Conservation (phyloP, 2,888 invertebrate species). For the Apeira syringaria region DNA sequence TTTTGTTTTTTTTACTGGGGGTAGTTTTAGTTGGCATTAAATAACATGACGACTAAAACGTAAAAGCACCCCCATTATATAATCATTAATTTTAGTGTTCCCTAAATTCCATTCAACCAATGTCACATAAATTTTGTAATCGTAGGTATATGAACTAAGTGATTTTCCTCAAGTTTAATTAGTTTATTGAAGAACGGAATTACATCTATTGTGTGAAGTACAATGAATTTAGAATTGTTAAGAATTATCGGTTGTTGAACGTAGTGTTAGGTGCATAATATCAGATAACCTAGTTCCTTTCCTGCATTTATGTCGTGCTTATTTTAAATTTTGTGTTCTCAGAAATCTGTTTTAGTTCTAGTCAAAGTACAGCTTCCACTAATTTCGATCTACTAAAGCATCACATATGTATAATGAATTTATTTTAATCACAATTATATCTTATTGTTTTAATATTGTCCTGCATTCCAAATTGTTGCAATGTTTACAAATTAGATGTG, state of each 20-base stretch:
- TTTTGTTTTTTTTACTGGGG: no score
- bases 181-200: no score
- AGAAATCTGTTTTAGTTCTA: conserved; percentile 62
- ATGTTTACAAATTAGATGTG: conserved; percentile 46
- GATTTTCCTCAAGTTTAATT: no score
- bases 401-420: no score
- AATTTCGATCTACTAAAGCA: conserved; percentile 43
- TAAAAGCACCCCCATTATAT: no score
- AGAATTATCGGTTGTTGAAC: conserved; percentile 50
- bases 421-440: conserved; percentile 47
- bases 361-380: conserved; percentile 68
- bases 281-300: conserved; percentile 56
- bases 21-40: no score
- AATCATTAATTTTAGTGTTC: no score
- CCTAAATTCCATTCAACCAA: no score
- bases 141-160: no score
- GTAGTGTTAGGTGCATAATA: conserved; percentile 38
- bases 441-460: conserved; percentile 34
- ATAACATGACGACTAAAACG: no score
- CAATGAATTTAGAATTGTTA: conserved; percentile 54
- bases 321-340: conserved; percentile 43
- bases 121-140: no score
- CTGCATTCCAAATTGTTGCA: conserved; percentile 68
- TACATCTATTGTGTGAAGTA: conserved; percentile 35
- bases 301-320: conserved; percentile 57